phyloP scores from a whole-genome alignment of 2,888 invertebrate genomes.

The Lutraria lutraria region DNA sequence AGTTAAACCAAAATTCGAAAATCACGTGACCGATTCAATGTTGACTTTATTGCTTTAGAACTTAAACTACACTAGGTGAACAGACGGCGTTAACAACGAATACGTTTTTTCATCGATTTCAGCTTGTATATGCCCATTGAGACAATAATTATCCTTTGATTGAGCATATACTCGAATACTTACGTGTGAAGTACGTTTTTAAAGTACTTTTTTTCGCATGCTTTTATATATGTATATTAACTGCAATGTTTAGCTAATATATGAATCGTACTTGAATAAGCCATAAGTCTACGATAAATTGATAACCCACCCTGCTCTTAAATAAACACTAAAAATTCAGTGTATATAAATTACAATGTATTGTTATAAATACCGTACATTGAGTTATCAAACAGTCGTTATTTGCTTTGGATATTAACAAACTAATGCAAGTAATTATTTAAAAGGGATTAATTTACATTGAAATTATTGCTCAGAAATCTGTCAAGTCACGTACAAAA shows the following conservation, averaged over 20 bases:
- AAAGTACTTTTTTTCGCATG: not conserved
- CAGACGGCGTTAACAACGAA: no score
- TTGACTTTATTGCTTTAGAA: no score
- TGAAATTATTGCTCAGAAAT: not conserved
- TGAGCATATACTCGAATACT: no score
- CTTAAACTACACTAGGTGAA: no score
- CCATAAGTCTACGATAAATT: no score
- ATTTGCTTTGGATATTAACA: not conserved
- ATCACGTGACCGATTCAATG: no score
- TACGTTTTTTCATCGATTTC: no score
- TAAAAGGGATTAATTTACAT: not conserved
- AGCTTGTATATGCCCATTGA: not conserved
- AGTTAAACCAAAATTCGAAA: no score
- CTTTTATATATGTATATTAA: no score
- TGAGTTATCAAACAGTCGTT: not conserved
- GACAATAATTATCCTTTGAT: not conserved
- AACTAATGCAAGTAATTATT: not conserved
- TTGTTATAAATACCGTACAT: not conserved
- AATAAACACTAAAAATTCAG: not conserved
- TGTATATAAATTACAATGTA: not conserved
- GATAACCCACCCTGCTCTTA: not conserved
- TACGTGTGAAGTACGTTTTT: no score
- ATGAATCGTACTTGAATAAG: no score
- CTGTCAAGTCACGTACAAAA: slow-evolving; percentile 9
- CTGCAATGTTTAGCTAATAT: no score